Evolutionary conservation across 2,113 vertebrate species (phyloP).

Genomic region (Oryzias woworae): DNA sequence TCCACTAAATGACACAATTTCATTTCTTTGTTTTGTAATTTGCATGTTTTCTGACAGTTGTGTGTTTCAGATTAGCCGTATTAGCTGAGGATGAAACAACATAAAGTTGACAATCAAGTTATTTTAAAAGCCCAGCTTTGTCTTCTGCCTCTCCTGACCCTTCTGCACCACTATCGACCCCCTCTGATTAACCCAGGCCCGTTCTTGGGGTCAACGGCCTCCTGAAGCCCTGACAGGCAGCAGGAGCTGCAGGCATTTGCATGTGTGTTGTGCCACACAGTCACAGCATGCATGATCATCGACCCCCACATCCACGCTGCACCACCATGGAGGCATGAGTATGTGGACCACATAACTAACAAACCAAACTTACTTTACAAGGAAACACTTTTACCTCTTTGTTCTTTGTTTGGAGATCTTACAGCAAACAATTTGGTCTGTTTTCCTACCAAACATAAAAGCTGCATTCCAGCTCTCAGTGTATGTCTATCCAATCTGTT

Average conservation of each 20-base stretch:
- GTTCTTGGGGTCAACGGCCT: conserved; percentile 45
- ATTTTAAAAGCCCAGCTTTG: conserved; percentile 5
- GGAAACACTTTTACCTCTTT: not conserved
- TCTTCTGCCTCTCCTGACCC: conserved; percentile 24
- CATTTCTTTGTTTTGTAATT: no score
- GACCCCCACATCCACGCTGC: no score
- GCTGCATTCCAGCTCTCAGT: not conserved
- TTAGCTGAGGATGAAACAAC: not conserved
- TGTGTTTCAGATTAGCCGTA: no score
- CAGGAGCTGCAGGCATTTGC: conserved; percentile 17
- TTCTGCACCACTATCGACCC: conserved; percentile 40
- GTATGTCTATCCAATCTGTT: not conserved
- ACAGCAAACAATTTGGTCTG: no score
- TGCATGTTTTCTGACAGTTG: no score
- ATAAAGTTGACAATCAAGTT: not conserved
- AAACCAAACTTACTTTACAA: not conserved
- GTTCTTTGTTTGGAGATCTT: no score
- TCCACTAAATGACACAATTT: no score
- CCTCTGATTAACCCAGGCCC: conserved; percentile 45
- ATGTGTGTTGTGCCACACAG: conserved; percentile 4
- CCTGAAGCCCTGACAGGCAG: conserved; percentile 32
- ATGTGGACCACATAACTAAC: no score
- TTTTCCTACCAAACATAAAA: not conserved
- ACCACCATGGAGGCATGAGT: no score
- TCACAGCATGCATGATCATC: no score